phyloP scores from a whole-genome alignment of 1,140 invertebrate species.

The Eulimnadia texana region DNA sequence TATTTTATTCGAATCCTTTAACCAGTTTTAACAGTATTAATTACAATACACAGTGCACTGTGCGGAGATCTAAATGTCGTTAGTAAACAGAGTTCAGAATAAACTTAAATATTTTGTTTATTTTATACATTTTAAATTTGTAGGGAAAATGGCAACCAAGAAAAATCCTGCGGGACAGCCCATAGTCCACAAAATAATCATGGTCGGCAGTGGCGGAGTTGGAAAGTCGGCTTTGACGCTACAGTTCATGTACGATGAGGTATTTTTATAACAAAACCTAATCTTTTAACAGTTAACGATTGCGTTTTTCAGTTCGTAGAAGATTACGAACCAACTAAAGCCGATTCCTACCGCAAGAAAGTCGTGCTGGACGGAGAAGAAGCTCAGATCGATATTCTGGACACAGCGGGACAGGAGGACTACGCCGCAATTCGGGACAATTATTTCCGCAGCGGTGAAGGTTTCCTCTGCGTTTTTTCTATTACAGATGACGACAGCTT shows the following conservation, averaged over 20 bases:
- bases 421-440: constrained; percentile 97
- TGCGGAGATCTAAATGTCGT: too few species aligned
- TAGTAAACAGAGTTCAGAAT: too few species aligned
- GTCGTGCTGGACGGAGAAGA: constrained; percentile 88
- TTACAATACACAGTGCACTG: too few species aligned
- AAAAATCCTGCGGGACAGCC: constrained; percentile 62
- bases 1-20: too few species aligned
- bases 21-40: too few species aligned
- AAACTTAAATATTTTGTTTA: too few species aligned
- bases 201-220: constrained; percentile 98
- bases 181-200: constrained; percentile 93
- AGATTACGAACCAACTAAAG: constrained; percentile 99
- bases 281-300: neutral
- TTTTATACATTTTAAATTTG: neutral
- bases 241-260: constrained; percentile 99
- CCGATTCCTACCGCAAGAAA: constrained; percentile 98
- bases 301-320: constrained; percentile 68
- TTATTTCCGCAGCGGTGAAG: constrained; percentile 98
- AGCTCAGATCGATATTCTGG: constrained; percentile 97
- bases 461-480: constrained; percentile 98
- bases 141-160: constrained; percentile 25
- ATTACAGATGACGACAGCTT: constrained; percentile 98
- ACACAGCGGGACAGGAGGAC: constrained; percentile 99
- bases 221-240: constrained; percentile 97
- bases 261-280: constrained; percentile 25